Conservation (phyloP, 2,113 vertebrate species). For the Canis aureus region DNA sequence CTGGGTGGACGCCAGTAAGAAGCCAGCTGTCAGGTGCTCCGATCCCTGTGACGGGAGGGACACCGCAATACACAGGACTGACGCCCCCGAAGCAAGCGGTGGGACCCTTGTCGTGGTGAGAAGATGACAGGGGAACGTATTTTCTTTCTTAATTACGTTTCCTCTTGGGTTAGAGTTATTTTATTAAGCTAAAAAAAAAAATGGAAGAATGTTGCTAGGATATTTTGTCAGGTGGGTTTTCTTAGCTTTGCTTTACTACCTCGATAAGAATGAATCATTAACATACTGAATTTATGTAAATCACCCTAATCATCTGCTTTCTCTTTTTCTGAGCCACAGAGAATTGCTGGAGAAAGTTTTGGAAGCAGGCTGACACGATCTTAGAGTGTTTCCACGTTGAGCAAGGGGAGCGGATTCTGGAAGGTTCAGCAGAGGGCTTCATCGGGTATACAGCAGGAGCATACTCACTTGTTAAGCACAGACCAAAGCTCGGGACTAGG, state of each 20-base stretch:
- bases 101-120: background rate
- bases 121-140: slow-evolving; percentile 42
- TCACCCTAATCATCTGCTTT: slow-evolving; percentile 78
- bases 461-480: background rate
- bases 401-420: background rate
- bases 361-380: slow-evolving; percentile 38
- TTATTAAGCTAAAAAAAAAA: slow-evolving; percentile 71
- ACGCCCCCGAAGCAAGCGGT: slow-evolving; percentile 48
- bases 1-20: too few relatives aligned
- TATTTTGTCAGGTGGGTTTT: slow-evolving; percentile 72
- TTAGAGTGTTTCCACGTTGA: slow-evolving; percentile 46
- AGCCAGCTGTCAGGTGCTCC: too few relatives aligned
- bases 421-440: background rate
- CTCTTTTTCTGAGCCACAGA: slow-evolving; percentile 64
- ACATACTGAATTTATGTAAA: slow-evolving; percentile 80
- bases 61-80: background rate
- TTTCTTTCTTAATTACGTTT: slow-evolving; percentile 65
- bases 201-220: slow-evolving; percentile 77
- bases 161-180: slow-evolving; percentile 45
- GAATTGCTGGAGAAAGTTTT: slow-evolving; percentile 65
- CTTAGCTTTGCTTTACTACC: slow-evolving; percentile 70
- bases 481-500: background rate
- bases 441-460: background rate
- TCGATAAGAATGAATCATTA: slow-evolving; percentile 79
- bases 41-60: too few relatives aligned